A percentile compares a stretch with the other conserved stretches of the same genome.
Evolutionary conservation across 1,140 invertebrate genomes (phyloP).

Genomic region (Copidosoma floridanum): DNA sequence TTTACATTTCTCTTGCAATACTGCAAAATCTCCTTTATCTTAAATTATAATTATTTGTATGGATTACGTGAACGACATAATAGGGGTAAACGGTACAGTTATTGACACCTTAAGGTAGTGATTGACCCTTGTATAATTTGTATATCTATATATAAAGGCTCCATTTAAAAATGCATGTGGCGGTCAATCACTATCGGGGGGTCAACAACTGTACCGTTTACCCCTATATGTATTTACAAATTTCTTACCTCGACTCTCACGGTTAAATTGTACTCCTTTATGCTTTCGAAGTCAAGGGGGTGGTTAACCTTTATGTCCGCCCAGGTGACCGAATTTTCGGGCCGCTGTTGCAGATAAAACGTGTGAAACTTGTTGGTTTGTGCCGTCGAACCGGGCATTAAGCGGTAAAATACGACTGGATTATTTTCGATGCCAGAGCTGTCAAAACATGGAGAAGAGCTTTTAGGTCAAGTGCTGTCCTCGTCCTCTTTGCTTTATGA

Average conservation of each 20-base stretch:
- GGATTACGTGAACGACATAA: too few species aligned
- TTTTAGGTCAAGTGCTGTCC: constrained; percentile 5
- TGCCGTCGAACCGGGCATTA: constrained; percentile 91
- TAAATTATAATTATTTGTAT: too few species aligned
- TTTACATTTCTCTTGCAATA: too few species aligned
- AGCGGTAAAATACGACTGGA: constrained; percentile 89
- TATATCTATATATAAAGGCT: too few species aligned
- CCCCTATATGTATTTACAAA: constrained; percentile 12
- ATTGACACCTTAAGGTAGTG: too few species aligned
- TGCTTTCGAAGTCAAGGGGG: constrained; percentile 90
- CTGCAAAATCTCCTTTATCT: too few species aligned
- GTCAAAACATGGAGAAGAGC: constrained; percentile 30
- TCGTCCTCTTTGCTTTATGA: too few species aligned
- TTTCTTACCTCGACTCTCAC: constrained; percentile 87
- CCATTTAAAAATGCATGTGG: too few species aligned
- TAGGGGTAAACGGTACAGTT: too few species aligned
- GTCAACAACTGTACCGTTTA: too few species aligned
- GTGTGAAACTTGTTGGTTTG: constrained; percentile 95
- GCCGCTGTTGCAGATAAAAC: constrained; percentile 90
- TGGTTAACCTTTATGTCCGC: constrained; percentile 95
- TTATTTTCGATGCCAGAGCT: constrained; percentile 95
- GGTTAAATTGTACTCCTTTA: constrained; percentile 94
- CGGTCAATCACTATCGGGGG: too few species aligned
- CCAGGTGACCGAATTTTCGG: constrained; percentile 87
- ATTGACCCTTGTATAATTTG: too few species aligned